Conservation (phyloP, 2,113 vertebrate species). For the Hippocampus guttulatus region DNA sequence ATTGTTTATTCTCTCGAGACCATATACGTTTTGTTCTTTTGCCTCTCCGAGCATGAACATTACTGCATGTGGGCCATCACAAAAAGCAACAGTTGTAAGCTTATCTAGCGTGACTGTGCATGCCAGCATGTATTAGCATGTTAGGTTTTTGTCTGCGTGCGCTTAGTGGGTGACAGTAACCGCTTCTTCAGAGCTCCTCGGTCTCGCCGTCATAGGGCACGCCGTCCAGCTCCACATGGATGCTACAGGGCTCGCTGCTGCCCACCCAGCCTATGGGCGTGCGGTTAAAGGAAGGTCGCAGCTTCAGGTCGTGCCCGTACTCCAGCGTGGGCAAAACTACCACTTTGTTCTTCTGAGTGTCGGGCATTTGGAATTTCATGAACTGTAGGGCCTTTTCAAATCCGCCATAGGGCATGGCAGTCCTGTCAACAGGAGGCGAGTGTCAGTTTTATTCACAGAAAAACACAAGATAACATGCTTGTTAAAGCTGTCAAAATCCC, state of each 20-base stretch:
- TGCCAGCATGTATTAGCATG: slow-evolving; percentile 19
- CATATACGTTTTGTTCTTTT: slow-evolving; percentile 18
- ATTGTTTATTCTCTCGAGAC: slow-evolving; percentile 15
- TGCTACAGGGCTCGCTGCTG: slow-evolving; percentile 80
- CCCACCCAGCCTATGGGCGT: slow-evolving; percentile 95
- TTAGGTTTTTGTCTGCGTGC: slow-evolving; percentile 13
- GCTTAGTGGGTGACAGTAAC: slow-evolving; percentile 8
- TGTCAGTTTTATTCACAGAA: background rate
- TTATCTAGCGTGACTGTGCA: slow-evolving; percentile 26
- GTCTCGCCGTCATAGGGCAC: slow-evolving; percentile 89
- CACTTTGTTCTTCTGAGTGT: slow-evolving; percentile 76
- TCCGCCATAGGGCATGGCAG: slow-evolving; percentile 88
- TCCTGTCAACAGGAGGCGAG: slow-evolving; percentile 66
- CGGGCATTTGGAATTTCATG: slow-evolving; percentile 96
- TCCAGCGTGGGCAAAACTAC: slow-evolving; percentile 82
- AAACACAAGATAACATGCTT: background rate
- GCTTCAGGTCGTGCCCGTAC: slow-evolving; percentile 82
- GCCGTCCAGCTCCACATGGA: slow-evolving; percentile 77
- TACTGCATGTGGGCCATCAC: slow-evolving; percentile 24
- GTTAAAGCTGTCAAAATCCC: background rate
- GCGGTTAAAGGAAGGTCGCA: slow-evolving; percentile 95
- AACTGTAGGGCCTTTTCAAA: slow-evolving; percentile 92
- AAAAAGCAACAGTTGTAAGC: slow-evolving; percentile 32
- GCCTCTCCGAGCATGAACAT: slow-evolving; percentile 28
- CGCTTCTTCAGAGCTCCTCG: slow-evolving; percentile 85